These are phyloP conservation scores for Pantherophis vulpinus DNA, from an alignment of 2,797 vertebrate species.

Conservation along the genomic window DNA sequence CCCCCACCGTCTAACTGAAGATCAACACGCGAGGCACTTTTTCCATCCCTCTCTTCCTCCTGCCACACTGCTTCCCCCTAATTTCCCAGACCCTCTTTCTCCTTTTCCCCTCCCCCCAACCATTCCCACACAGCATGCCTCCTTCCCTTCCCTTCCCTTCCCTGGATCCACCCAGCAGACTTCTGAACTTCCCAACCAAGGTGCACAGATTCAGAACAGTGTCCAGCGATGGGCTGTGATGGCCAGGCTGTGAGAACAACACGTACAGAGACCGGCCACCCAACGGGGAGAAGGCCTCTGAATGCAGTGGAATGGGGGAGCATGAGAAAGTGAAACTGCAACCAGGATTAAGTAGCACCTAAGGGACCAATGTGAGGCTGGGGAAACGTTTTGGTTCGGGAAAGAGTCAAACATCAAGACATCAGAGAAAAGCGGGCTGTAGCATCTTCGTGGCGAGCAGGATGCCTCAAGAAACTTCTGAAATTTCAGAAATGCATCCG, in stretches of 20 bases:
- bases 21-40: conserved; percentile 27
- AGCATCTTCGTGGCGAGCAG: no score
- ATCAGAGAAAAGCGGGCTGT: not conserved
- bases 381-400: not conserved
- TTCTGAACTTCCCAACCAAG: not conserved
- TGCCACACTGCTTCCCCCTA: not conserved
- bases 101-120: not conserved
- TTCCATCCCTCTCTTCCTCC: not conserved
- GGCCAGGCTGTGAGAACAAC: no score
- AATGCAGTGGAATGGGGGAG: no score
- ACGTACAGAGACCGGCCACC: not conserved
- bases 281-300: not conserved
- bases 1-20: not conserved
- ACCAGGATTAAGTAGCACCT: not conserved
- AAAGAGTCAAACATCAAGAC: not conserved
- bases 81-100: not conserved
- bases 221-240: not conserved
- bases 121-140: not conserved
- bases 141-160: no score
- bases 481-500: not conserved
- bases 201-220: not conserved
- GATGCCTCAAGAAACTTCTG: not conserved
- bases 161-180: not conserved
- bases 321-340: not conserved
- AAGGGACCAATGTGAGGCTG: not conserved